Evolutionary conservation across 2,113 vertebrate species (phyloP).

Genomic region (Leucoraja erinaceus): DNA sequence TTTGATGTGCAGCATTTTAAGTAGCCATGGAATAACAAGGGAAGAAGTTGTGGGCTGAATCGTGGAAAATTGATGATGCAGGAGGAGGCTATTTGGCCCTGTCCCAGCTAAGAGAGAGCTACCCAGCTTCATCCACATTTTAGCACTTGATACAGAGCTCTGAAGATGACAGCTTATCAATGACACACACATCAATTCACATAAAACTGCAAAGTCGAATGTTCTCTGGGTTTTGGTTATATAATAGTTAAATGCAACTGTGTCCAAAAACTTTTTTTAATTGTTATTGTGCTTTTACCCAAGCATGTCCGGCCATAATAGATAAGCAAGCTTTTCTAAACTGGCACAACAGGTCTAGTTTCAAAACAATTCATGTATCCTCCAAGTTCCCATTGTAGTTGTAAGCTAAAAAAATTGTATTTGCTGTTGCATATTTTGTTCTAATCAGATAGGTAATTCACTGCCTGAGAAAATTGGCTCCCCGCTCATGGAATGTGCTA

Average conservation of each 20-base stretch:
- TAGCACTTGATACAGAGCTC: no score
- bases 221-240: not conserved
- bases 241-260: slow-evolving; percentile 12
- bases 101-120: no score
- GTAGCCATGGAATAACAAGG: not conserved
- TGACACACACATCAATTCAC: no score
- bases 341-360: not conserved
- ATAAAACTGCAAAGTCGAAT: not conserved
- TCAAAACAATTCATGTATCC: slow-evolving; percentile 3
- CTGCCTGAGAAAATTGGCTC: no score
- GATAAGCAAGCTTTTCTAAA: slow-evolving; percentile 30
- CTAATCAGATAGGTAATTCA: not conserved
- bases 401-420: not conserved
- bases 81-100: no score
- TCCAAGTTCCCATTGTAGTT: not conserved
- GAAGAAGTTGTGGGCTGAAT: not conserved
- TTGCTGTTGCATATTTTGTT: not conserved
- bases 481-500: no score
- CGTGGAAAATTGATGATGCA: no score
- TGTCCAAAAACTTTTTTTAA: slow-evolving; percentile 15
- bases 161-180: no score
- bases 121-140: no score
- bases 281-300: not conserved
- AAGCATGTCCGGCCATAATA: slow-evolving; percentile 46
- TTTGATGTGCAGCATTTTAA: not conserved